Percentiles rank a stretch among this genome's conserved stretches.
phyloP scores from a whole-genome alignment of 2,113 vertebrate species.

The Brienomyrus longianalis region DNA sequence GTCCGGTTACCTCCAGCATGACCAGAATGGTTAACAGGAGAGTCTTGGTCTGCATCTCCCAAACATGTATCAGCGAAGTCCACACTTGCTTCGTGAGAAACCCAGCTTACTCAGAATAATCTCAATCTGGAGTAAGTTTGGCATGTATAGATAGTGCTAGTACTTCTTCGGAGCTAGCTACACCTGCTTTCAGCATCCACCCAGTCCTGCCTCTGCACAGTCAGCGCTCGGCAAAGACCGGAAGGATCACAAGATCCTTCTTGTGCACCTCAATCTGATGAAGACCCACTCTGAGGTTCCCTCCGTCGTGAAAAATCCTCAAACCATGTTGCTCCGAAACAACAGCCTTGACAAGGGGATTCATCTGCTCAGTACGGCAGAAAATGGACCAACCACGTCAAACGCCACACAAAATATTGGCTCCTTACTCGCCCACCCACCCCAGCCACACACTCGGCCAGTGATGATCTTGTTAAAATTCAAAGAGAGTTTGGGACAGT shows the following conservation, averaged over 20 bases:
- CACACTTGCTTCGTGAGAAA: neutral
- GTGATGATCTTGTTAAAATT: conserved; percentile 51
- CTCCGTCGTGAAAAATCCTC: neutral
- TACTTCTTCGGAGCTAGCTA: neutral
- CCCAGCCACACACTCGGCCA: conserved; percentile 24
- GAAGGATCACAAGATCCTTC: neutral
- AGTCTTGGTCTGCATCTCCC: conserved; percentile 39
- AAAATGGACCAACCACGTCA: neutral
- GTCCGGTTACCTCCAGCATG: conserved; percentile 43
- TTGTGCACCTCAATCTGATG: neutral
- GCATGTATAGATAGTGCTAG: neutral
- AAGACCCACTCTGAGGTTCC: neutral
- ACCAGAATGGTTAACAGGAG: conserved; percentile 44
- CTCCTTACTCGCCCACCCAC: conserved; percentile 31
- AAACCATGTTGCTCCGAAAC: neutral
- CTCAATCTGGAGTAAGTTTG: neutral
- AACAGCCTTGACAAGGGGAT: neutral
- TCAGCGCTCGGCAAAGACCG: neutral
- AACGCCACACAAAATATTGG: conserved; percentile 6
- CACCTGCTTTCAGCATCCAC: neutral
- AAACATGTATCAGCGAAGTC: neutral
- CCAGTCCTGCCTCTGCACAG: neutral
- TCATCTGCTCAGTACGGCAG: conserved; percentile 30
- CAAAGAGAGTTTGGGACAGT: conserved; percentile 52
- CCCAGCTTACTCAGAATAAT: neutral